Evolutionary conservation across 1,140 invertebrate species (phyloP), one percentile per base, ranked within the genome.

Genomic region (Andricus grossulariae): DNA sequence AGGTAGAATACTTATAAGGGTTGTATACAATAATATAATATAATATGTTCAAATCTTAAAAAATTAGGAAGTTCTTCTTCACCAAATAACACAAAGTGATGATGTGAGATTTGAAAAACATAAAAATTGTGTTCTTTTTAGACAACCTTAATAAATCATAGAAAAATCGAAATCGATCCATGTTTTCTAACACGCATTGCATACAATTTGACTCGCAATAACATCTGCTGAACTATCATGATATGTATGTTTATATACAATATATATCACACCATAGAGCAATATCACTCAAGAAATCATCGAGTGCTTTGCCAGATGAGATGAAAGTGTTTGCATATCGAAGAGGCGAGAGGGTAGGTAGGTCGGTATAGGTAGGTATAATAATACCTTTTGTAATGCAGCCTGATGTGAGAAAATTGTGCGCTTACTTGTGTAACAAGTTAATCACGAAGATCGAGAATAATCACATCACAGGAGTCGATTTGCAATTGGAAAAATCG

Each of bases 401-500:
- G 19, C 25, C 55, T 57, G 55, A 57, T 57, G 55, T 57, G 55
- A 57, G 55, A 57, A 57, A 57, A 57, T 57, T 25, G 19, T 57
- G 55, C 55, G 55, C 55, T 57, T 57, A 25, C 55, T 57, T 57
- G 19, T 57, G 55, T 57, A 57, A 57, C 60, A n/a, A 66, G 60
- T 66, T 66, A 66, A 66, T 66, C 57, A 66, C 21, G 16, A 2
- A 39, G 21, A 60, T 60, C 57, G 16, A 4, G 12, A 60, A 60
- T 60, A 60, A 60, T 60, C 21, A 57, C 55, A 57, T 19, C 19
- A 5, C 55, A 39, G 60, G 13, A 66, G 60, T n/a, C 18, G 15
- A 66, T 66, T 66, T 66, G 15, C 60, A 66, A 39, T 66, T 66
- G 60, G 60, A 66, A 66, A 66, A 66, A 66, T 39, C 25, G 25